A percentile compares a stretch with the other conserved stretches of the same genome.
phyloP scores from a whole-genome alignment of 2,113 vertebrate species.

The Archocentrus centrarchus region DNA sequence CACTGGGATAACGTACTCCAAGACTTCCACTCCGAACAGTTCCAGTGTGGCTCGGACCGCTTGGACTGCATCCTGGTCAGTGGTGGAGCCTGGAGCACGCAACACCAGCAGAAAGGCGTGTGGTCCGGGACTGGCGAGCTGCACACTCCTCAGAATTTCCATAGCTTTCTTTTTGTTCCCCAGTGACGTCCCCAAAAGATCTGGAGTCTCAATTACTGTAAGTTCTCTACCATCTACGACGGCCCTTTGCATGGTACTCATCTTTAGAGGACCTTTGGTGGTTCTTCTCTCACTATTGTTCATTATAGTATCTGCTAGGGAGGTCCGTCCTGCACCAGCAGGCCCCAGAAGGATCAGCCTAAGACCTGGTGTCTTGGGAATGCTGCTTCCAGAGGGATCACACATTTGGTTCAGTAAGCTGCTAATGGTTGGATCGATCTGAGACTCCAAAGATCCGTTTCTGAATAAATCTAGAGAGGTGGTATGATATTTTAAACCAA shows the following conservation, averaged over 20 bases:
- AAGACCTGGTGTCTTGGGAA: slow-evolving; percentile 34
- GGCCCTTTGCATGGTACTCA: slow-evolving; percentile 50
- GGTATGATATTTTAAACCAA: background rate
- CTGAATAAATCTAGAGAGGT: slow-evolving; percentile 37
- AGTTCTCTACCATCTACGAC: slow-evolving; percentile 55
- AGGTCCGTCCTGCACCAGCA: slow-evolving; percentile 46
- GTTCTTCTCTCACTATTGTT: slow-evolving; percentile 1
- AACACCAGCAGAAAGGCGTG: slow-evolving; percentile 73
- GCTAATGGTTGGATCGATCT: background rate
- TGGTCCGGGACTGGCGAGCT: slow-evolving; percentile 70
- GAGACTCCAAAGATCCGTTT: background rate
- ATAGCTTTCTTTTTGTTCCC: slow-evolving; percentile 38
- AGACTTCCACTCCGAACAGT: slow-evolving; percentile 60
- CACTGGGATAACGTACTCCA: slow-evolving; percentile 59
- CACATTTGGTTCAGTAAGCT: background rate
- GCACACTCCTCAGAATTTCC: slow-evolving; percentile 73
- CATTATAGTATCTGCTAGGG: slow-evolving; percentile 59
- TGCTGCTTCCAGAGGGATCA: background rate
- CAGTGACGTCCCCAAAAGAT: slow-evolving; percentile 61
- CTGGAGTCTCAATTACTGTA: slow-evolving; percentile 69
- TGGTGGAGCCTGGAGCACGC: slow-evolving; percentile 28
- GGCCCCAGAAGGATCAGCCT: slow-evolving; percentile 72
- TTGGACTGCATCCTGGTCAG: slow-evolving; percentile 18
- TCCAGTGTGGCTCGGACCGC: slow-evolving; percentile 28
- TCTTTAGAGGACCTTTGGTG: background rate